Conservation (phyloP, 2,888 invertebrate species). For the Heliconius sara region DNA sequence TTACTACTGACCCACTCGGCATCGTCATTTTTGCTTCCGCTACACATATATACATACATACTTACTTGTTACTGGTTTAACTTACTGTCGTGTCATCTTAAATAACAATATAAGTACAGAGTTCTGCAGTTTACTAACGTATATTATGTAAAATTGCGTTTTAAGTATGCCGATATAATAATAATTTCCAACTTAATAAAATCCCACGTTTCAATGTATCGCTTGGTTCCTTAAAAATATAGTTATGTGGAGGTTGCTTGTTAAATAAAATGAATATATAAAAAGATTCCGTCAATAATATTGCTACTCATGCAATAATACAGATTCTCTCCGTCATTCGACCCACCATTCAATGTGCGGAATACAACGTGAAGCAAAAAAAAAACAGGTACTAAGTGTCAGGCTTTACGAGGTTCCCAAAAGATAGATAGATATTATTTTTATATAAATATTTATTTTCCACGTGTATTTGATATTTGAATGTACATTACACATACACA, state of each 20-base stretch:
- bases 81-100: background rate
- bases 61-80: background rate
- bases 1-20: constrained; percentile 35
- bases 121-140: background rate
- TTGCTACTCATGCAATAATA: too few relatives aligned
- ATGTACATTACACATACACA: too few relatives aligned
- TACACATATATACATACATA: background rate
- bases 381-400: background rate
- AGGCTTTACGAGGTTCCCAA: background rate
- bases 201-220: background rate
- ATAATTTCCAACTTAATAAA: constrained; percentile 1
- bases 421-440: too few relatives aligned
- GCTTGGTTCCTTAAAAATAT: background rate
- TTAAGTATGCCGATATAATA: background rate
- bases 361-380: too few relatives aligned
- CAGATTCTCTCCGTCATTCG: too few relatives aligned
- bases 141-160: background rate
- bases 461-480: background rate
- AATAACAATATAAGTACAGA: constrained; percentile 5
- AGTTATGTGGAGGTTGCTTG: too few relatives aligned
- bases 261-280: too few relatives aligned
- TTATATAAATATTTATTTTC: too few relatives aligned
- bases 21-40: constrained; percentile 1
- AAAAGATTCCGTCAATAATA: too few relatives aligned
- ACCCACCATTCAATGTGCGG: too few relatives aligned